These are phyloP conservation scores for Muscicapa adusta DNA, from an alignment of 2,113 vertebrate genomes.

Conservation along the genomic window DNA sequence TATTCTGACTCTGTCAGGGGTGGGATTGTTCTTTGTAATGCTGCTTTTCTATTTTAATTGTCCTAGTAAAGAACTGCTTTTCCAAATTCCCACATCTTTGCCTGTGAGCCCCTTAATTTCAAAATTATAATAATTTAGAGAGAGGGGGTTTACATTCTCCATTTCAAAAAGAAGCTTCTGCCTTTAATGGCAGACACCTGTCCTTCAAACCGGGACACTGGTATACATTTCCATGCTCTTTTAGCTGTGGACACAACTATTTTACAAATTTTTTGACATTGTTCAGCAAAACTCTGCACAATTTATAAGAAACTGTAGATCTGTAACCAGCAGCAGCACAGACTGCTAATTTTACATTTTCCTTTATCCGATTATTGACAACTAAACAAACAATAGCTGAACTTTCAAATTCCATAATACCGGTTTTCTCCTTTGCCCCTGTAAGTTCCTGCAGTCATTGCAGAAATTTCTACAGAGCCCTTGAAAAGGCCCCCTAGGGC, in stretches of 20 bases:
- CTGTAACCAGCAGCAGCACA: background rate
- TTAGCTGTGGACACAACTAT: background rate
- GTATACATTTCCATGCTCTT: background rate
- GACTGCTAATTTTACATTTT: background rate
- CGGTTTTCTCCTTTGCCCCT: background rate
- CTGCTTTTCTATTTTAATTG: no score
- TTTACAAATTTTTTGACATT: background rate
- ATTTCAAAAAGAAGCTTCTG: no score
- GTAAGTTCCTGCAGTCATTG: background rate
- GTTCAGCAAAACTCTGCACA: background rate
- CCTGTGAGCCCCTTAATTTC: no score
- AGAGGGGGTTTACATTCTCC: no score
- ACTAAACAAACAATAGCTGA: background rate
- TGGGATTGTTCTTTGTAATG: no score
- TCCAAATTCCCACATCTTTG: no score
- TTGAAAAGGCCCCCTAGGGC: background rate
- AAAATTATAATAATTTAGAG: no score
- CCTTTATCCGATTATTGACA: background rate
- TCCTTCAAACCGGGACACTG: no score
- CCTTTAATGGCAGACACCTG: no score
- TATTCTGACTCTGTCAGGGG: no score
- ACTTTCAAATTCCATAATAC: background rate
- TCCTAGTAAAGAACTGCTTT: no score
- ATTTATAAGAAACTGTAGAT: background rate
- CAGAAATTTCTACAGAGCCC: background rate